phyloP scores from a whole-genome alignment of 1,140 invertebrate genomes.

The Trinorchestia longiramus region DNA sequence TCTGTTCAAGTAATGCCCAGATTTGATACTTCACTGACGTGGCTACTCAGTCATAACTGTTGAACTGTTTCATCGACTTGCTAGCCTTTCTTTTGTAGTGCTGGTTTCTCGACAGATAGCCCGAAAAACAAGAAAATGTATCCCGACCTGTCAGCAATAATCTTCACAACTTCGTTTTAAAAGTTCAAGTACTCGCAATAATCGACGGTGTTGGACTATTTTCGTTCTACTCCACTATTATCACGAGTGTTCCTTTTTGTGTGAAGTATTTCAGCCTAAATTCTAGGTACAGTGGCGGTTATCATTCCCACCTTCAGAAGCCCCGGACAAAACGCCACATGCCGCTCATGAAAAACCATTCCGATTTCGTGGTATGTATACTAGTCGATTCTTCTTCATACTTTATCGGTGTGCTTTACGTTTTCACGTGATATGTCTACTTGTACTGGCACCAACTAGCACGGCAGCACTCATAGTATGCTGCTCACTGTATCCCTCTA shows the following conservation, averaged over 20 bases:
- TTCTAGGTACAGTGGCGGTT: neutral
- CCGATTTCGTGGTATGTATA: no score
- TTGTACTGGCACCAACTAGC: neutral
- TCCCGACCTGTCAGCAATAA: neutral
- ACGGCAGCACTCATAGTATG: neutral
- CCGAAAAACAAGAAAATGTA: neutral
- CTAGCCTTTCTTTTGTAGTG: neutral
- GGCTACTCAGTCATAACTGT: no score
- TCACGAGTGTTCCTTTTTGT: neutral
- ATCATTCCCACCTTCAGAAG: no score
- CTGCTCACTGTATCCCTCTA: neutral
- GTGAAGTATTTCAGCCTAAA: neutral
- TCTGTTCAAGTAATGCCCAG: neutral
- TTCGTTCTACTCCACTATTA: neutral
- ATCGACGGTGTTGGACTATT: no score
- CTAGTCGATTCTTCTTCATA: neutral
- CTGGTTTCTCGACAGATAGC: neutral
- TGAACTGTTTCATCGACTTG: no score
- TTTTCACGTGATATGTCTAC: neutral
- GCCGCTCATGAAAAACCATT: no score
- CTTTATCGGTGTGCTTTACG: neutral
- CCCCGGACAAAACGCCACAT: no score
- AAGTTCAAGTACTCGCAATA: neutral
- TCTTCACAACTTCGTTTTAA: neutral
- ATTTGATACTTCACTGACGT: no score